phyloP scores from a whole-genome alignment of 2,888 invertebrate species.

The Drosophila koepferae region DNA sequence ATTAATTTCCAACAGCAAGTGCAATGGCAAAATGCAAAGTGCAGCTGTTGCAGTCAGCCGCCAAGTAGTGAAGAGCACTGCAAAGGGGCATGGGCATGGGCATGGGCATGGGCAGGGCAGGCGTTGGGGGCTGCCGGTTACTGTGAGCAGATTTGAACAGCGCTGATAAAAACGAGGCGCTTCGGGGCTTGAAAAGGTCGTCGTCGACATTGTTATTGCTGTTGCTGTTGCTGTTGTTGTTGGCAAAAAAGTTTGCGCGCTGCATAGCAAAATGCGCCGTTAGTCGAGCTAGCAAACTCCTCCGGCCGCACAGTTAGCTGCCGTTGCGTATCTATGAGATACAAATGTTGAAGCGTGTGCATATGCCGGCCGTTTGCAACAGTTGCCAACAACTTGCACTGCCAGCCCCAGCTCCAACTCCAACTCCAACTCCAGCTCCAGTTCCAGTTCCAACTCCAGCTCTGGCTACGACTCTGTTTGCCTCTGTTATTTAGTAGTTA shows the following conservation, averaged over 20 bases:
- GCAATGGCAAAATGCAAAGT: constrained; percentile 67
- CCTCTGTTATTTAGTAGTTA: constrained; percentile 79
- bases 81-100: not conserved
- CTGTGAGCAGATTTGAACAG: constrained; percentile 63
- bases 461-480: constrained; percentile 47
- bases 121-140: not conserved
- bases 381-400: constrained; percentile 47
- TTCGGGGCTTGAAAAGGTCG: constrained; percentile 76
- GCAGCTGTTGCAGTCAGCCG: constrained; percentile 36
- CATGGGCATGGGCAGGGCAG: too few species aligned
- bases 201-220: constrained; percentile 35
- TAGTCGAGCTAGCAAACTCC: constrained; percentile 43
- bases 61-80: not conserved
- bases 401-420: constrained; percentile 6
- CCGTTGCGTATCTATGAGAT: constrained; percentile 71
- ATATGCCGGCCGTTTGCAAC: constrained; percentile 61
- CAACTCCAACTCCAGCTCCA: not conserved
- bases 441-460: not conserved
- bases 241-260: constrained; percentile 64
- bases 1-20: constrained; percentile 77
- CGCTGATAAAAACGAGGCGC: constrained; percentile 75
- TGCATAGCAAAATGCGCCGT: constrained; percentile 77
- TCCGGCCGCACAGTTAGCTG: constrained; percentile 20
- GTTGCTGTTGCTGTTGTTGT: constrained; percentile 28
- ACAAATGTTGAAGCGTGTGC: constrained; percentile 65